Conservation (phyloP, 2,888 invertebrate species). For the Melipona bicolor region DNA sequence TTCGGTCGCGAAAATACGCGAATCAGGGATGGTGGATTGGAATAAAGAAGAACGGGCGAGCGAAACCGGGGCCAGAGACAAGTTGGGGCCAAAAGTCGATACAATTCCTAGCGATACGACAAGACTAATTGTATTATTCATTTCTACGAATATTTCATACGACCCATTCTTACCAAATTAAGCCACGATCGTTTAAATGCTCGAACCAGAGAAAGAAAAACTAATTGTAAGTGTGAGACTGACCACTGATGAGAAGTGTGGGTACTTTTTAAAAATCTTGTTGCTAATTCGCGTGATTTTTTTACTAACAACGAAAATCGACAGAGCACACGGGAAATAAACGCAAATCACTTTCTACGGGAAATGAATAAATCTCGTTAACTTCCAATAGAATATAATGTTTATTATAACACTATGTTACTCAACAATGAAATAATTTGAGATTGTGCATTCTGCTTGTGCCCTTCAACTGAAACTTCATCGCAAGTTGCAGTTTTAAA, state of each 20-base stretch:
- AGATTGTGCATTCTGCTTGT: conserved; percentile 80
- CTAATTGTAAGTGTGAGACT: not conserved
- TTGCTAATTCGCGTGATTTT: not conserved
- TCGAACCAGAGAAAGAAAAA: not conserved
- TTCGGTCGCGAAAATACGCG: conserved; percentile 86
- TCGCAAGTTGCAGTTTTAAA: conserved; percentile 65
- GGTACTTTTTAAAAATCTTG: not conserved
- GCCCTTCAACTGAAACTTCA: conserved; percentile 72
- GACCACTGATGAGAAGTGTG: not conserved
- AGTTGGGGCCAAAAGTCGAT: conserved; percentile 86
- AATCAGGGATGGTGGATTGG: conserved; percentile 87
- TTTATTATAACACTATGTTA: conserved; percentile 80
- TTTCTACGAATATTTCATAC: conserved; percentile 10
- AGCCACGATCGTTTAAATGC: not conserved
- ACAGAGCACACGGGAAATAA: conserved; percentile 11
- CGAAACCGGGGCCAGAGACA: conserved; percentile 86
- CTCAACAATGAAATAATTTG: conserved; percentile 75
- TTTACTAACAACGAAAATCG: conserved; percentile 5
- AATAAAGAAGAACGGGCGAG: conserved; percentile 87
- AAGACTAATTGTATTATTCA: conserved; percentile 44
- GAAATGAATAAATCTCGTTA: conserved; percentile 45
- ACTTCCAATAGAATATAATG: conserved; percentile 76
- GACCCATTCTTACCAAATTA: not conserved
- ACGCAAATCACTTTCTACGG: not conserved
- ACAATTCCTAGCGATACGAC: conserved; percentile 85